Evolutionary conservation across 2,888 invertebrate genomes (phyloP), one percentile per base, ranked within the genome.

Genomic region (Entomobrya multifasciata): DNA sequence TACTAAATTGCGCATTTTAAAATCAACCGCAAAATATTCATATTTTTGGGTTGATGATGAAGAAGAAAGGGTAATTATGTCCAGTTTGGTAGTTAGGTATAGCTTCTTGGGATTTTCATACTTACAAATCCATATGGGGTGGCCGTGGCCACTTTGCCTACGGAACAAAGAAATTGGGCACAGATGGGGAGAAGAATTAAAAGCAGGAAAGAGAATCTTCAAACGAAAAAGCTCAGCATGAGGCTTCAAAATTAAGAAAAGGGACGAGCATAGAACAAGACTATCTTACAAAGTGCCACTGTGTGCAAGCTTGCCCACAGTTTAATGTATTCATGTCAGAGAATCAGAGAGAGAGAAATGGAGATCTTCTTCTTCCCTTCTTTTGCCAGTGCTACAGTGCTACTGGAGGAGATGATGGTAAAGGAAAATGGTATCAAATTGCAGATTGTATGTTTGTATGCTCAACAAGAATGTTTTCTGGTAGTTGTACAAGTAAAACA

Each of bases 51-150:
- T 8, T 36, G 36, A 36, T 36, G 5, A 36, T 36, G 36, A 25
- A 17, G 4, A 80, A 57, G 60, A 81, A 81, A 36, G 55, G 72
- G 47, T 72, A 81, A 81, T 81, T 81, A 81, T 81, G 81, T 81
- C 81, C 81, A 81, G 81, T 81, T 81, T 70, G n/a, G n/a, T n/a
- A n/a, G n/a, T n/a, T 30, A 13, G 13, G 2, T 49, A 13, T 11
- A 49, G 17, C 36, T 62, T 36, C 62, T 47, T 47, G 13, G 47
- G 79, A 80, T 27, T 80, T n/a, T 36, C 79, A 49, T 80, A 41
- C 79, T 30, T 74, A 10, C 25, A 52, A 27, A 52, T 52, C 74
- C 30, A 17, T 74, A 74, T 74, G 74, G 49, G 74, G 74, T 74
- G 52, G 52, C 5, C 36, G 8, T 36, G 36, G 27, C n/a, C 52